These are phyloP conservation scores for Marasmarcha lunaedactyla DNA, from an alignment of 2,888 invertebrate species.

Conservation along the genomic window DNA sequence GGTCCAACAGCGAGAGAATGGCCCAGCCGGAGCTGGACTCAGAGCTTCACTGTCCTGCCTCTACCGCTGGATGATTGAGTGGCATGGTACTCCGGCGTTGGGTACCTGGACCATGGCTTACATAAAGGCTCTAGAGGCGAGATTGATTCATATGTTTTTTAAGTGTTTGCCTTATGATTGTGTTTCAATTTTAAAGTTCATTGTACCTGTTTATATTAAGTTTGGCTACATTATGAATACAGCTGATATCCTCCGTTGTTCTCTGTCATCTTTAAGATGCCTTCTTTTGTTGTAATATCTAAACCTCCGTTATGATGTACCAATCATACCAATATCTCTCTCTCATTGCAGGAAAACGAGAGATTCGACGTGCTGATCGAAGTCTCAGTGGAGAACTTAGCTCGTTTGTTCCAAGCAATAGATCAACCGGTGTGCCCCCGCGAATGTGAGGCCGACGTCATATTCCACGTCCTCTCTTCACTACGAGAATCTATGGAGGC, in stretches of 20 bases:
- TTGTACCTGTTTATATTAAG: too few relatives aligned
- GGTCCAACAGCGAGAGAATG: conserved; percentile 44
- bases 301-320: too few relatives aligned
- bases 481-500: conserved; percentile 71
- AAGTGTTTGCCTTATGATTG: too few relatives aligned
- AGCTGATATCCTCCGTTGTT: too few relatives aligned
- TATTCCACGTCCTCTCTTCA: conserved; percentile 73
- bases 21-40: conserved; percentile 62
- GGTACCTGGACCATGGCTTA: conserved; percentile 76
- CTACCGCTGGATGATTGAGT: conserved; percentile 76
- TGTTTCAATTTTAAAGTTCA: too few relatives aligned
- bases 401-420: conserved; percentile 68
- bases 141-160: neutral
- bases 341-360: conserved; percentile 55
- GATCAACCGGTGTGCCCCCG: conserved; percentile 65
- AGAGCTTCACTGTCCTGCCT: conserved; percentile 73
- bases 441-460: conserved; percentile 69
- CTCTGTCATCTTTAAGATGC: too few relatives aligned
- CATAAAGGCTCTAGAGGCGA: conserved; percentile 72
- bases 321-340: too few relatives aligned
- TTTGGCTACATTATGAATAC: too few relatives aligned
- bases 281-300: too few relatives aligned
- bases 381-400: conserved; percentile 72
- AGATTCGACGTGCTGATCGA: conserved; percentile 69
- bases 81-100: conserved; percentile 73